Evolutionary conservation across 2,797 vertebrate species (phyloP).

Genomic region (Aulostomus chinensis): DNA sequence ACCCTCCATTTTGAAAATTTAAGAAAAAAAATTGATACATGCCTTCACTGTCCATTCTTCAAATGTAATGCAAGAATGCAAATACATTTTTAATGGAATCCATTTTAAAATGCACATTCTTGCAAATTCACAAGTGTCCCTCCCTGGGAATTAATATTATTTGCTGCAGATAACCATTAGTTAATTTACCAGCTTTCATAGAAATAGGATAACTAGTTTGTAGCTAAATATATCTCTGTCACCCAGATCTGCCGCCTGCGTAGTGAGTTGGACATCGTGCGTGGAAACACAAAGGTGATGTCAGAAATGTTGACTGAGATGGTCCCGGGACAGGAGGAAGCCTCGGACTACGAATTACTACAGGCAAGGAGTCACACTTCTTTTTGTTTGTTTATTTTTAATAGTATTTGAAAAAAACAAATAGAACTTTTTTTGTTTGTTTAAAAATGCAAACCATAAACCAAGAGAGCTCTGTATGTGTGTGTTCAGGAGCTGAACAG

Average conservation of each 20-base stretch:
- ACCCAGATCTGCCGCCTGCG: conserved; percentile 90
- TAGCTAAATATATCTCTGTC: neutral
- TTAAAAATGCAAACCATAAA: neutral
- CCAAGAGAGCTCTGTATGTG: neutral
- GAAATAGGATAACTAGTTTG: too few relatives aligned
- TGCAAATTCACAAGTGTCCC: too few relatives aligned
- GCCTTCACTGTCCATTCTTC: too few relatives aligned
- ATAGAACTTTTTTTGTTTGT: neutral
- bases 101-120: too few relatives aligned
- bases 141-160: too few relatives aligned
- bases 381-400: neutral
- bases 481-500: conserved; percentile 90
- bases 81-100: too few relatives aligned
- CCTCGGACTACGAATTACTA: conserved; percentile 93
- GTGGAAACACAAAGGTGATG: conserved; percentile 98
- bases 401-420: neutral
- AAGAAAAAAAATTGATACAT: too few relatives aligned
- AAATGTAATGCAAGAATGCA: too few relatives aligned
- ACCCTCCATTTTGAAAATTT: too few relatives aligned
- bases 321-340: conserved; percentile 94
- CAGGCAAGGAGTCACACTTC: conserved; percentile 82
- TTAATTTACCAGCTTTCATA: too few relatives aligned
- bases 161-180: too few relatives aligned
- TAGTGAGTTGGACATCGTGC: conserved; percentile 94
- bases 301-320: conserved; percentile 99